Evolutionary conservation across 2,113 vertebrate species (phyloP).

Genomic region (Peromyscus californicus): DNA sequence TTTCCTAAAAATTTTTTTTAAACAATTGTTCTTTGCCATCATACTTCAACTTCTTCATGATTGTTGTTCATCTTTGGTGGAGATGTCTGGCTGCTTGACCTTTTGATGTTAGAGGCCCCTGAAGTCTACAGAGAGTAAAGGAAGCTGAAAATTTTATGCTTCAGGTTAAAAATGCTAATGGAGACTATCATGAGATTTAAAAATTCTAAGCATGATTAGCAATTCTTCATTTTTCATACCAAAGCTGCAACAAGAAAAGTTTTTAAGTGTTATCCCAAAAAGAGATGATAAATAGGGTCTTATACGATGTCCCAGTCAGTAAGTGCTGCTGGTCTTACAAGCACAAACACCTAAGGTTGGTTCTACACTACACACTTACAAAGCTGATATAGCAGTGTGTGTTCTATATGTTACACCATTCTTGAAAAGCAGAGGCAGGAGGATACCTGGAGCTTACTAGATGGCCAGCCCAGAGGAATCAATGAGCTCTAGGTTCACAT

Average conservation of each 20-base stretch:
- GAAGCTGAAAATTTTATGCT: not conserved
- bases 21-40: not conserved
- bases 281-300: not conserved
- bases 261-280: not conserved
- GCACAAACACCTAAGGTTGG: not conserved
- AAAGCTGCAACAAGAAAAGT: not conserved
- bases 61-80: not conserved
- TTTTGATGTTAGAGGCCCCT: not conserved
- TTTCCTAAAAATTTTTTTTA: not conserved
- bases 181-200: not conserved
- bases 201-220: not conserved
- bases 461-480: not conserved
- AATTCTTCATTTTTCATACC: not conserved
- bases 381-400: not conserved
- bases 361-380: not conserved
- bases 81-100: not conserved
- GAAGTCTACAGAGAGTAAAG: not conserved
- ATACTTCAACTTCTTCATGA: not conserved
- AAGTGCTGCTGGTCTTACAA: not conserved
- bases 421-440: not conserved
- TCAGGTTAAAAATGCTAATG: not conserved
- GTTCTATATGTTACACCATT: not conserved
- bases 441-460: not conserved
- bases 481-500: not conserved
- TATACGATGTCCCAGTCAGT: not conserved